Evolutionary conservation across 64 coral and sea anemone species (phyloP).

Genomic region (Catalaphyllia jardinei): DNA sequence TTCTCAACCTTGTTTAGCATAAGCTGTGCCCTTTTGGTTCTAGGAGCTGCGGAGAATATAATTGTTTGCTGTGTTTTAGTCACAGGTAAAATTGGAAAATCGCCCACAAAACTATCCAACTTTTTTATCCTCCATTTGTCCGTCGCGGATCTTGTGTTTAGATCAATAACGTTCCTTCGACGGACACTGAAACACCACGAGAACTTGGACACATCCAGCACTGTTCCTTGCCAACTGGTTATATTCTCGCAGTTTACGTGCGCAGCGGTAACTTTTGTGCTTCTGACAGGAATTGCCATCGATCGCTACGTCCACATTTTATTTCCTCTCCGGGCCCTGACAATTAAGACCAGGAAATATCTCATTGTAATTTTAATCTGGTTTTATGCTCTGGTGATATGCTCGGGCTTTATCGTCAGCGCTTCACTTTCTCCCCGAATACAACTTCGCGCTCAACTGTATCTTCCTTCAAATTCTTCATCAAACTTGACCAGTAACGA

Average conservation of each 20-base stretch:
- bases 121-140: slow-evolving; percentile 26
- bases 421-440: background rate
- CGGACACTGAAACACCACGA: background rate
- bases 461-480: background rate
- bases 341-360: background rate
- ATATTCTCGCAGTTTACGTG: slow-evolving; percentile 34
- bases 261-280: slow-evolving; percentile 28
- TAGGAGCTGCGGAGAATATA: slow-evolving; percentile 18
- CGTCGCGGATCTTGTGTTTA: slow-evolving; percentile 39
- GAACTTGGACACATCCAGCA: background rate
- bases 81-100: background rate
- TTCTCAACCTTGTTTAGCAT: background rate
- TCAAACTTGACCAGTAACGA: background rate
- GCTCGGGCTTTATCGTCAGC: slow-evolving; percentile 15
- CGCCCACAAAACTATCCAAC: background rate
- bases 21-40: background rate
- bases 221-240: background rate
- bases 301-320: slow-evolving; percentile 59
- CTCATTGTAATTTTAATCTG: slow-evolving; percentile 16
- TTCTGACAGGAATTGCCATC: slow-evolving; percentile 37
- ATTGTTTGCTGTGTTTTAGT: slow-evolving; percentile 32
- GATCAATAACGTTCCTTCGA: slow-evolving; percentile 14
- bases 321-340: slow-evolving; percentile 21
- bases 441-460: background rate
- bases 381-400: slow-evolving; percentile 28